phyloP scores from a whole-genome alignment of 1,140 invertebrate genomes.

The Zaprionus lachaisei region DNA sequence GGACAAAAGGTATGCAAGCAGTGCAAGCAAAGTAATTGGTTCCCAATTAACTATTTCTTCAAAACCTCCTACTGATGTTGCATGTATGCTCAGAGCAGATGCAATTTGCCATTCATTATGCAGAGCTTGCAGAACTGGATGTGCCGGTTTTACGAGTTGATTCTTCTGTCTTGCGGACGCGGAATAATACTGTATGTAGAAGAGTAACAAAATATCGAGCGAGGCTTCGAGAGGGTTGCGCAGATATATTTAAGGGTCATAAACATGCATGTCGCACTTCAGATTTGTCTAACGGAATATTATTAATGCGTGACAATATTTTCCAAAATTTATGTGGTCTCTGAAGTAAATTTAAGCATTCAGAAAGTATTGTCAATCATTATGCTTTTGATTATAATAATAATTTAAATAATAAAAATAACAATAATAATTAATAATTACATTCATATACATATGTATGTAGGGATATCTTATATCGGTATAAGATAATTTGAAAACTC shows the following conservation, averaged over 20 bases:
- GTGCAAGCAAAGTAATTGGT: slow-evolving; percentile 19
- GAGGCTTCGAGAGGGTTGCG: background rate
- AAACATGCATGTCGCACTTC: slow-evolving; percentile 4
- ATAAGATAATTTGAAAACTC: background rate
- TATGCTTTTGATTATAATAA: no score
- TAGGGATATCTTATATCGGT: no score
- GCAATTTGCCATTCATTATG: slow-evolving; percentile 44
- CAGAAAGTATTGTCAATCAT: no score
- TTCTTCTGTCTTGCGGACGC: slow-evolving; percentile 10
- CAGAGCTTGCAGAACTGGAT: slow-evolving; percentile 34
- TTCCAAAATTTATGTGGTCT: background rate
- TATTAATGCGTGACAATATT: background rate
- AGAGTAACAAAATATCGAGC: slow-evolving; percentile 11
- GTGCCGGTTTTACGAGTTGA: slow-evolving; percentile 39
- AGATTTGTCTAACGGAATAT: slow-evolving; percentile 1
- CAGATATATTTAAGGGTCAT: background rate
- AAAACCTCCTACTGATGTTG: slow-evolving; percentile 22
- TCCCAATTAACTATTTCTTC: slow-evolving; percentile 34
- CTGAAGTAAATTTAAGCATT: background rate
- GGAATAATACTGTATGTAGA: slow-evolving; percentile 5
- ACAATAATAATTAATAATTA: background rate
- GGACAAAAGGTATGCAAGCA: slow-evolving; percentile 3
- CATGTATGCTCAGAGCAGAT: slow-evolving; percentile 39
- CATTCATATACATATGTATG: no score
- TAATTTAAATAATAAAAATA: background rate